Percentiles rank a stretch among this genome's conserved stretches.
phyloP scores from a whole-genome alignment of 2,113 vertebrate species.

The Prinia subflava region DNA sequence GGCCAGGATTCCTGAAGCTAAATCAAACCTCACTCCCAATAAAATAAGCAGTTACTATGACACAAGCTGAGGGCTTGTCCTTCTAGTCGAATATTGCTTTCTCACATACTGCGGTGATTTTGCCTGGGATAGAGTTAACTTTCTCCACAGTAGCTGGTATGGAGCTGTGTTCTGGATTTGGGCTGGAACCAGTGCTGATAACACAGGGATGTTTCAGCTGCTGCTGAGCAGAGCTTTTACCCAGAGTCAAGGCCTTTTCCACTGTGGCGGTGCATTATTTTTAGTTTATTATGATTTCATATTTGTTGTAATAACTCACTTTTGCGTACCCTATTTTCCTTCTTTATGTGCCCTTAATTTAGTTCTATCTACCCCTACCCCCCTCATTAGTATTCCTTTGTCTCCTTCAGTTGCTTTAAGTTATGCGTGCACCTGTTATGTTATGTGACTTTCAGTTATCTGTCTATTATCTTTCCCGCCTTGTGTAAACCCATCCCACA shows the following conservation, averaged over 20 bases:
- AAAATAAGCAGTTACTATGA: neutral
- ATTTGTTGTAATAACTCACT: no score
- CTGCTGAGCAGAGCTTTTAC: neutral
- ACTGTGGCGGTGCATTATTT: no score
- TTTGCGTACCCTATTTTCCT: no score
- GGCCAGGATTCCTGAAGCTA: neutral
- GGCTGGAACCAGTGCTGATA: neutral
- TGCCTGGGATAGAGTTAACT: neutral
- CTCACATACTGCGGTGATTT: neutral
- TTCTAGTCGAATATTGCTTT: neutral
- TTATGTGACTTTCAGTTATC: no score
- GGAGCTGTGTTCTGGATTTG: neutral
- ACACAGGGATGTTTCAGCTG: neutral
- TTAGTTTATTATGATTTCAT: no score
- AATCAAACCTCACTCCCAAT: slow-evolving; percentile 26
- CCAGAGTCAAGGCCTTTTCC: neutral
- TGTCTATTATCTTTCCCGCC: no score
- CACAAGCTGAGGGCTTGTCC: neutral
- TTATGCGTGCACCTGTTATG: no score
- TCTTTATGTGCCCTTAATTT: no score
- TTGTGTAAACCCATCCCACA: no score
- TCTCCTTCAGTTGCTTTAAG: no score
- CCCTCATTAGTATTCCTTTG: no score
- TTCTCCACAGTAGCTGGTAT: neutral
- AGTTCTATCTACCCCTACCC: no score